Evolutionary conservation across 2,797 vertebrate genomes (phyloP), one percentile per base, ranked within the genome.

Genomic region (Neosalanx taihuensis): DNA sequence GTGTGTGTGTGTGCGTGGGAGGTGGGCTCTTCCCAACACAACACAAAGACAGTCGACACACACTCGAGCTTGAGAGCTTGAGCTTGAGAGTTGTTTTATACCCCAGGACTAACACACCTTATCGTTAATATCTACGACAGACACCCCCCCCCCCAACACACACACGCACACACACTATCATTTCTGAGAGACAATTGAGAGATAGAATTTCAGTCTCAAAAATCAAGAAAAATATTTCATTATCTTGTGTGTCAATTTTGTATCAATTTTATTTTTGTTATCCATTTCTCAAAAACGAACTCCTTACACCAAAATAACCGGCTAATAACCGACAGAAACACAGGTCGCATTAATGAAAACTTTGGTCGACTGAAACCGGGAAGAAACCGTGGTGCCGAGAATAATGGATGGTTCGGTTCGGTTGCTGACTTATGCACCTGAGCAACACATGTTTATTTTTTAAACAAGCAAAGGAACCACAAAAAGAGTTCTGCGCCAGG

Each of bases 61-160:
- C 75, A 82, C 79, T 84, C 78, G 80, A 81, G 84, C 82, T 79
- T 88, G 89, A 86, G 86, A 85, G 85, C 79, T 26, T 26, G 23
- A n/a, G n/a, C n/a, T n/a, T 85, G 18, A 84, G 70, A 88, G 80
- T 86, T 80, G 85, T 78, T 69, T 81, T 59, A 56, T 82, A 72
- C 78, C 79, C 83, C 67, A 41, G 20, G 49, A 46, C 64, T 13
- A 66, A 76, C 72, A 77, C 60, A 75, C 62, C 76, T 71, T 51
- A 71, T 53, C 72, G 69, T 12, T 75, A 70, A 75, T 59, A 46
- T 9, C 41, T 46, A 13, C 41, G 10, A 70, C 26, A 72, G 60
- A 56, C 57, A 75, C 26, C 62, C 56, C n/a, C 33, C 18, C 61
- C 62, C 64, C 69, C 72, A 70, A 49, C 41, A 72, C 72, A 75